Conservation (phyloP, 2,888 invertebrate species). For the Argyresthia albistria region DNA sequence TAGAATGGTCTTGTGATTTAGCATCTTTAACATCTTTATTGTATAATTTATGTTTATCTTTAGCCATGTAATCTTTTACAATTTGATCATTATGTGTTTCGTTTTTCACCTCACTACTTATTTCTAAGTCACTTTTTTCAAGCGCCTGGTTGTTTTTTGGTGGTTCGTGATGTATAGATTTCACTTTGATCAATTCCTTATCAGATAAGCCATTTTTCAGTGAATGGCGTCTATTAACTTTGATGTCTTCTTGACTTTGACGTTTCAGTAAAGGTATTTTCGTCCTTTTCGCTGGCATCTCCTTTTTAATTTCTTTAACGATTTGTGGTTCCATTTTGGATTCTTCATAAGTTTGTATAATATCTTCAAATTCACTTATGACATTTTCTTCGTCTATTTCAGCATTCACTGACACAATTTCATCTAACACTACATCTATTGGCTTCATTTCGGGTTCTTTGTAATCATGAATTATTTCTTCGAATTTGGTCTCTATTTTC, state of each 20-base stretch:
- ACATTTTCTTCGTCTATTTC: neutral
- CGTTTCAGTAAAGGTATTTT: neutral
- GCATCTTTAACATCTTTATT: no score
- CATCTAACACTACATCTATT: neutral
- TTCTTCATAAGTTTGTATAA: neutral
- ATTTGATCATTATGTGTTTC: neutral
- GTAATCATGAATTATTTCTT: neutral
- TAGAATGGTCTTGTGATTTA: no score
- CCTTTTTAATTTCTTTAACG: neutral
- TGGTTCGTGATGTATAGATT: neutral
- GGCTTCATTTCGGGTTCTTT: neutral
- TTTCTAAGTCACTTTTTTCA: neutral
- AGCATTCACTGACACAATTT: neutral
- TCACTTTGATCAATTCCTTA: neutral
- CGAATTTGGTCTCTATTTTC: neutral
- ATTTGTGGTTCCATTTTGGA: neutral
- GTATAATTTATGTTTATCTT: no score
- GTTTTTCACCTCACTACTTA: neutral
- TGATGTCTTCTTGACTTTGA: neutral
- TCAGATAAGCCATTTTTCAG: neutral
- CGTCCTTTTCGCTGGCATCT: neutral
- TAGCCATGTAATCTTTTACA: no score
- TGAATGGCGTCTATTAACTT: neutral
- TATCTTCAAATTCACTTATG: neutral
- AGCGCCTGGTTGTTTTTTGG: neutral